phyloP scores from a whole-genome alignment of 2,113 vertebrate genomes.

The Tragelaphus strepsiceros region DNA sequence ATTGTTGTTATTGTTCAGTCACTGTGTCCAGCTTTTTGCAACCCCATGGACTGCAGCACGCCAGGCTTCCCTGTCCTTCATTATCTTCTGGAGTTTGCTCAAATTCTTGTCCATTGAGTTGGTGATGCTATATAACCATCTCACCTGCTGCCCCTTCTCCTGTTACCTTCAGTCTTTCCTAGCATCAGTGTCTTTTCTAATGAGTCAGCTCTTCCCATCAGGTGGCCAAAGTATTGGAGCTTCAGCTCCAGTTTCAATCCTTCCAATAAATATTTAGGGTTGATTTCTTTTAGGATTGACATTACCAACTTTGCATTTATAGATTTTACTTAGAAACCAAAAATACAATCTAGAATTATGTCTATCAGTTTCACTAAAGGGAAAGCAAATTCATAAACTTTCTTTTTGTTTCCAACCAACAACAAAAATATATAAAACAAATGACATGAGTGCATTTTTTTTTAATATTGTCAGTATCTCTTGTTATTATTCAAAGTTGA shows the following conservation, averaged over 20 bases:
- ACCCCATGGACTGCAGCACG: background rate
- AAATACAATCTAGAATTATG: background rate
- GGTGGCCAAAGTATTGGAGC: background rate
- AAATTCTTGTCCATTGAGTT: background rate
- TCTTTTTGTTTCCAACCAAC: background rate
- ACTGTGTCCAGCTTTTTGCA: background rate
- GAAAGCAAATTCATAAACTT: background rate
- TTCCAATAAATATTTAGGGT: background rate
- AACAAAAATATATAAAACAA: background rate
- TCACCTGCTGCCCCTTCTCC: background rate
- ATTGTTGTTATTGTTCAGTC: background rate
- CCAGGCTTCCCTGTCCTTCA: background rate
- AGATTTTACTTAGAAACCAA: background rate
- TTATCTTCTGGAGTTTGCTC: background rate
- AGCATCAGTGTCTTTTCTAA: background rate
- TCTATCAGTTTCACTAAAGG: background rate
- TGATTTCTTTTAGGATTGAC: background rate
- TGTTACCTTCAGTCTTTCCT: background rate
- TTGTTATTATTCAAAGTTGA: background rate
- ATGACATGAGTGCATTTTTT: background rate
- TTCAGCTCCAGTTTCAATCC: background rate
- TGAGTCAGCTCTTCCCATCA: background rate
- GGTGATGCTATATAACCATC: background rate
- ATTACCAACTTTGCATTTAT: background rate
- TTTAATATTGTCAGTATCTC: background rate